Percentiles rank a stretch among this genome's conserved stretches.
Conservation (phyloP, 2,113 vertebrate species). For the Euleptes europaea region DNA sequence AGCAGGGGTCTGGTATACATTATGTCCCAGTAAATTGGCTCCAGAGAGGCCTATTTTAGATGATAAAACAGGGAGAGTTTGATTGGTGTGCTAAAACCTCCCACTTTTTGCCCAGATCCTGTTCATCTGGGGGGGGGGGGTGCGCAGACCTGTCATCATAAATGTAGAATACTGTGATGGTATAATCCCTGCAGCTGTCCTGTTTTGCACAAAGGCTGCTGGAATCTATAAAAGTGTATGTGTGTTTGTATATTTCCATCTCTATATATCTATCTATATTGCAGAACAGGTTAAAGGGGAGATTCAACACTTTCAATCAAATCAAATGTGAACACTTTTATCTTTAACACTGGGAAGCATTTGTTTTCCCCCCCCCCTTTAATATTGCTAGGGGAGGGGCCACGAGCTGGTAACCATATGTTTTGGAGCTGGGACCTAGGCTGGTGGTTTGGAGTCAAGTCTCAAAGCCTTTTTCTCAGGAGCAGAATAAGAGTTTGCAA, state of each 20-base stretch:
- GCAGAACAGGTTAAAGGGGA: neutral
- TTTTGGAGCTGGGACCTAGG: no score
- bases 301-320: slow-evolving; percentile 3
- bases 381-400: neutral
- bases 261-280: no score
- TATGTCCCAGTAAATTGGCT: slow-evolving; percentile 69
- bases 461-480: no score
- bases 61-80: slow-evolving; percentile 62
- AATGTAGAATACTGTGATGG: slow-evolving; percentile 4
- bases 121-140: neutral
- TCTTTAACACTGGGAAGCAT: neutral
- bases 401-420: no score
- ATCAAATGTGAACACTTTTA: slow-evolving; percentile 16
- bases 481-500: no score
- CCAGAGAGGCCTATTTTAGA: slow-evolving; percentile 72
- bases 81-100: slow-evolving; percentile 45
- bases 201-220: neutral
- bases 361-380: neutral
- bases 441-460: no score
- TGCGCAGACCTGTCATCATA: neutral
- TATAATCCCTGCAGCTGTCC: neutral
- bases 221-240: neutral
- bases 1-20: slow-evolving; percentile 71
- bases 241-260: neutral
- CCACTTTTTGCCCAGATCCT: slow-evolving; percentile 24